These are phyloP conservation scores for Chaitophorus viminalis DNA, from an alignment of 2,888 invertebrate species.

Conservation along the genomic window DNA sequence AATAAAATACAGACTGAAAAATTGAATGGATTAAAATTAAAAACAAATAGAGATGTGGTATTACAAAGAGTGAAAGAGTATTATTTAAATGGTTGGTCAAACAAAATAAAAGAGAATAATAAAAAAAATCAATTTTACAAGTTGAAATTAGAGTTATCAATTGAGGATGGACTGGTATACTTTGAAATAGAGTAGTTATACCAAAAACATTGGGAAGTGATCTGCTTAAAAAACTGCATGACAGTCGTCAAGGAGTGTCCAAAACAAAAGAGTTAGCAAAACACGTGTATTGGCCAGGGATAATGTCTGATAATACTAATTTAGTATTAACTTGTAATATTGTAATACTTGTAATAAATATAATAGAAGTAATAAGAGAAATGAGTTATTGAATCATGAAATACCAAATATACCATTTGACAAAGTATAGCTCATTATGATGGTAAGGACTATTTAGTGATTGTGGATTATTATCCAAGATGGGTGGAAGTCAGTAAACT, in stretches of 20 bases:
- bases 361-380: conserved; percentile 1
- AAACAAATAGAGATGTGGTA: neutral
- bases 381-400: conserved; percentile 40
- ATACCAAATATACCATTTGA: conserved; percentile 57
- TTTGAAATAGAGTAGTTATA: neutral
- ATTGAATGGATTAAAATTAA: neutral
- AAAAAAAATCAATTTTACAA: neutral
- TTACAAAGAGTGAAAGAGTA: conserved; percentile 11
- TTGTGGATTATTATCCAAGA: no score
- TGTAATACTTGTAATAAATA: conserved; percentile 12
- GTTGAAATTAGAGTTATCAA: neutral
- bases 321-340: neutral
- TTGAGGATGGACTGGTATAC: neutral
- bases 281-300: neutral
- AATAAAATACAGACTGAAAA: conserved; percentile 21
- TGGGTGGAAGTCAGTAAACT: no score
- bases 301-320: neutral
- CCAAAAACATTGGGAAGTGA: neutral
- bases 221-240: neutral
- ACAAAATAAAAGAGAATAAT: conserved; percentile 12
- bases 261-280: neutral
- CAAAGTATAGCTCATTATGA: no score
- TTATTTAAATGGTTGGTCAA: conserved; percentile 19
- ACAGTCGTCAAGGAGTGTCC: neutral
- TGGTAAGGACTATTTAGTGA: no score